Evolutionary conservation across 30 jellyfish, hydroid and myxozoan genomes (phyloP), one percentile per base, ranked within the genome.

Genomic region (Mastigias papua): DNA sequence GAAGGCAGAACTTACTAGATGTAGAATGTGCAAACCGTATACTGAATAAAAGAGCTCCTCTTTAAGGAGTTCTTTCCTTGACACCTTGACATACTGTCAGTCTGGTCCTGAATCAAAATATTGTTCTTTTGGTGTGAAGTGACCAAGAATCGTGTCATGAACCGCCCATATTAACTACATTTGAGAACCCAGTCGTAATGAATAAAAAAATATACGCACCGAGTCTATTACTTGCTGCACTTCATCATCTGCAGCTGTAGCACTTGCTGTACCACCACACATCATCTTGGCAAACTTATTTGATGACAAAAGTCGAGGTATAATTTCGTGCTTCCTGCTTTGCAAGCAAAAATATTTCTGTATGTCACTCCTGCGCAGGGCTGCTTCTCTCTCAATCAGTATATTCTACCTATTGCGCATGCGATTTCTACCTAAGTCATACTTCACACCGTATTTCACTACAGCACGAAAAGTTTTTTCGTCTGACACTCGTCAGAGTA

Each of bases 241-340:
- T 20, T 70, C 93, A 19, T 83, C 93, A 61, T 83, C 93, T 22
- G 93, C 93, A 19, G 86, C 79, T 9, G 34, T 51, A 48, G 93
- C 74, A 31, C 51, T 58, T 51, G 81, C 80, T 31, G 93, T 83
- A 15, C 93, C 93, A 42, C 93, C 93, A 35, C 93, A 83, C 86
- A 16, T 51, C 93, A 83, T 83, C 60, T 72, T 70, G 54, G 54
- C 11, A 37, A 3, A 37, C 11, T 37, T 37, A 6, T 37, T 37
- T 6, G 54, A 37, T n/a, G n/a, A n/a, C n/a, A n/a, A n/a, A n/a
- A n/a, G n/a, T n/a, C n/a, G n/a, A n/a, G n/a, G n/a, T n/a, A n/a
- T n/a, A n/a, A n/a, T 57, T 57, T 4, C 2, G n/a, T 57, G n/a
- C 0, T 8, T 28, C 69, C 1, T 49, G n/a, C n/a, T n/a, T n/a